These are phyloP conservation scores for Heliconius erato DNA, from an alignment of 2,888 invertebrate species.

Conservation along the genomic window DNA sequence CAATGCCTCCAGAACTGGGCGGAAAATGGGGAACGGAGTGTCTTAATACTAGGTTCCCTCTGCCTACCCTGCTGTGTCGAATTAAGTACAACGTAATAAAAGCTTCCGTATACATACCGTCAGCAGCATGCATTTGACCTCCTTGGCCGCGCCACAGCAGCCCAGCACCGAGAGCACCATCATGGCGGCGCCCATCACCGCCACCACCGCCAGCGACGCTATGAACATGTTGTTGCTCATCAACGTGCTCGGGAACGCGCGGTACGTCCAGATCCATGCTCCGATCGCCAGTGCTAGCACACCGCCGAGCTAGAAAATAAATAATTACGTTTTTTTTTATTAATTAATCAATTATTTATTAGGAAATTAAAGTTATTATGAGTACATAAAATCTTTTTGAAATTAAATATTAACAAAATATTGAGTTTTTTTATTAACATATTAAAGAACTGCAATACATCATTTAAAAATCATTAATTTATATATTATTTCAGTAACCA, in stretches of 20 bases:
- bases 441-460: no score
- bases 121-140: slow-evolving; percentile 96
- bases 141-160: slow-evolving; percentile 96
- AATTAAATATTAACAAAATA: no score
- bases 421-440: no score
- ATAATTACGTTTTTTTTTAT: not conserved
- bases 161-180: slow-evolving; percentile 95
- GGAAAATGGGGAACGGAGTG: no score
- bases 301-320: slow-evolving; percentile 89
- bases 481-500: not conserved
- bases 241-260: slow-evolving; percentile 93
- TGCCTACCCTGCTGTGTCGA: not conserved
- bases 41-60: no score
- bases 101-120: slow-evolving; percentile 85
- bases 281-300: slow-evolving; percentile 91
- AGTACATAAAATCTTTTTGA: no score
- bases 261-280: slow-evolving; percentile 93
- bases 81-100: not conserved
- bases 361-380: no score
- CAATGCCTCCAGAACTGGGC: no score
- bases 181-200: slow-evolving; percentile 92
- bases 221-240: slow-evolving; percentile 95
- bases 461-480: not conserved
- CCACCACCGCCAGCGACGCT: slow-evolving; percentile 93
- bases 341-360: no score